Evolutionary conservation across 1,140 invertebrate species (phyloP).

Genomic region (Bradynema listronoti): DNA sequence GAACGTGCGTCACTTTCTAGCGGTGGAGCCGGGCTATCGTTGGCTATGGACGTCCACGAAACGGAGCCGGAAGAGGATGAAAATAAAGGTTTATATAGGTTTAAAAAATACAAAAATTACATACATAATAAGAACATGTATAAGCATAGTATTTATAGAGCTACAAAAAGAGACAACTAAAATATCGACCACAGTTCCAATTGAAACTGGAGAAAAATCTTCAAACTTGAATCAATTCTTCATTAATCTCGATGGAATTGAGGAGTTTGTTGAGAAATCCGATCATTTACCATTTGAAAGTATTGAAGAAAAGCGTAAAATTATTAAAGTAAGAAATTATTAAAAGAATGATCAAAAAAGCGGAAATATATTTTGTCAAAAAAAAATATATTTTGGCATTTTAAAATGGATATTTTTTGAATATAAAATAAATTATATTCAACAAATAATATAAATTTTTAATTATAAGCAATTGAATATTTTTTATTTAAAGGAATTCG

Average conservation of each 20-base stretch:
- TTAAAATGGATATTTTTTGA: no score
- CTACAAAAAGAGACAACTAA: not conserved
- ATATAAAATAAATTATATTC: no score
- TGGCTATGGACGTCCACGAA: conserved; percentile 49
- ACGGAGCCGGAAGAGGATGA: conserved; percentile 34
- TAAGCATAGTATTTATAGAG: not conserved
- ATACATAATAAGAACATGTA: no score
- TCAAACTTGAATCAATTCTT: conserved; percentile 36
- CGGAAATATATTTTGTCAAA: no score
- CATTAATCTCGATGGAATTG: conserved; percentile 34
- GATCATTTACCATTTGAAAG: conserved; percentile 30
- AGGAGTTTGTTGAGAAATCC: conserved; percentile 31
- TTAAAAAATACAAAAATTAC: no score
- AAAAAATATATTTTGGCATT: not conserved
- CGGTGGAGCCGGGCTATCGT: conserved; percentile 30
- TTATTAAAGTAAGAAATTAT: conserved; percentile 23
- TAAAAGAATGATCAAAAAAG: conserved; percentile 2
- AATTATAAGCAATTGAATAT: not conserved
- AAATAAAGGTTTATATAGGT: no score
- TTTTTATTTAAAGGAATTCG: conserved; percentile 19
- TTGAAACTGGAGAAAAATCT: conserved; percentile 7
- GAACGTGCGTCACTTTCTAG: not conserved
- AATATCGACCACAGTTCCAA: no score
- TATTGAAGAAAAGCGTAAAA: conserved; percentile 31
- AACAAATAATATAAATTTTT: no score